Base-by-base conservation (phyloP, 2,113 vertebrate genomes). In the Mobula birostris region DNA sequence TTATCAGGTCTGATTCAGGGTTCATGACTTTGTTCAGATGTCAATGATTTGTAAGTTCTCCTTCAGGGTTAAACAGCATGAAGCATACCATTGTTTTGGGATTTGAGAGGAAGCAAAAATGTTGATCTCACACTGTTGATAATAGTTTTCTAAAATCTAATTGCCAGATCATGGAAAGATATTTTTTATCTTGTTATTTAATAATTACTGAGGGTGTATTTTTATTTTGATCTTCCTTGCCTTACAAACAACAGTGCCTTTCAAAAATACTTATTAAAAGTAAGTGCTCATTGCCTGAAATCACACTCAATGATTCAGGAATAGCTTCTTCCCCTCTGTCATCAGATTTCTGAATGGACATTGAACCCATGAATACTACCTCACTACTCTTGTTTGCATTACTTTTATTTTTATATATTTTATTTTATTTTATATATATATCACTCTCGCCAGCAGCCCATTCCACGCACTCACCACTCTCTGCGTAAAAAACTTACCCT, bases 41-140 rank as follows among this genome's bases (percentile, higher is more conserved):
- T 91, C 63, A 70, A 36, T 91, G n/a, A 68, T 91, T 70, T 68
- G 11, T 19, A 27, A 40, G 90, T 93, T 93, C 68, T 92, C 85
- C 58, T 72, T 72, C 21, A 48, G 17, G 17, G 6, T 40, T 27
- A 40, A 40, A n/a, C n/a, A n/a, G 29, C 88, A 24, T 70, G n/a
- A 61, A 32, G 14, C 29, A 90, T 66, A 90, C 1, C n/a, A 17
- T 66, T n/a, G n/a, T 74, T 90, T 93, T 93, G 68, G 68, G 36
- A 72, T 93, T 93, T 72, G 8, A 48, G 90, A 93, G 63, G 29
- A 90, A 36, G 29, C 29, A 91, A 63, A 68, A 19, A 92, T 70
- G 24, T 72, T 27, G 17, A 36, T 48, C 70, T 36, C 36, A 19
- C 48, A 27, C 36, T 72, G 29, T 27, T 21, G 9, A 48, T 72